Percentiles rank a stretch among this genome's conserved stretches.
Evolutionary conservation across 2,888 invertebrate genomes (phyloP).

Genomic region (Blera fallax): DNA sequence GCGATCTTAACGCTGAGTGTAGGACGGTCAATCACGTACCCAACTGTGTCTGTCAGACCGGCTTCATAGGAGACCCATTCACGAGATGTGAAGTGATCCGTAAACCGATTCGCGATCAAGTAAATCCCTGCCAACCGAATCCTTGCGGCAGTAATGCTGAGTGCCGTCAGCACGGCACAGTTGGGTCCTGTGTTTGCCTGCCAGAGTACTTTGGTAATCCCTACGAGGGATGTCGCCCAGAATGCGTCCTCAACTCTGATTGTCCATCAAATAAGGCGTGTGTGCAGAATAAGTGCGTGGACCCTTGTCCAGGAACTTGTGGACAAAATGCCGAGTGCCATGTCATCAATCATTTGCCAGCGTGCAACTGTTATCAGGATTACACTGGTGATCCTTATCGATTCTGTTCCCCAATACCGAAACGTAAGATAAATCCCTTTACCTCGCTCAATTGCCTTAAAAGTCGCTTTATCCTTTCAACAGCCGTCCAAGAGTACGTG

Average conservation of each 20-base stretch:
- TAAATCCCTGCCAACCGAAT: slow-evolving; percentile 86
- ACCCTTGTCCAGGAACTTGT: slow-evolving; percentile 91
- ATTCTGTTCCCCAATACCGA: slow-evolving; percentile 83
- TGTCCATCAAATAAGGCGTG: slow-evolving; percentile 89
- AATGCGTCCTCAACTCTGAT: slow-evolving; percentile 90
- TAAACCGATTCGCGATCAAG: slow-evolving; percentile 75
- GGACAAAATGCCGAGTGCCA: slow-evolving; percentile 88
- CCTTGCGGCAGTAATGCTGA: slow-evolving; percentile 89
- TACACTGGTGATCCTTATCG: slow-evolving; percentile 88
- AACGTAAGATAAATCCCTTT: slow-evolving; percentile 83
- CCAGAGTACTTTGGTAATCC: slow-evolving; percentile 86
- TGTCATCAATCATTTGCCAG: slow-evolving; percentile 89
- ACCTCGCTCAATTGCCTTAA: background rate
- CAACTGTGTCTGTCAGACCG: slow-evolving; percentile 86
- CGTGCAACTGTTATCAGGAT: slow-evolving; percentile 86
- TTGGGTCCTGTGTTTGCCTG: slow-evolving; percentile 88
- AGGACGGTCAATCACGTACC: slow-evolving; percentile 89
- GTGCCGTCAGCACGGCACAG: slow-evolving; percentile 85
- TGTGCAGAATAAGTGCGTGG: slow-evolving; percentile 88
- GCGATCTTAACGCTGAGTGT: slow-evolving; percentile 88
- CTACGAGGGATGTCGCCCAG: slow-evolving; percentile 88
- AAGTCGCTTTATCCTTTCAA: background rate
- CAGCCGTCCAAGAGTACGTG: slow-evolving; percentile 78
- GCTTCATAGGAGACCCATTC: slow-evolving; percentile 89
- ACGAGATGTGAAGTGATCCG: slow-evolving; percentile 83